These are phyloP conservation scores for Hypanus sabinus DNA, from an alignment of 2,113 vertebrate species.

Conservation along the genomic window DNA sequence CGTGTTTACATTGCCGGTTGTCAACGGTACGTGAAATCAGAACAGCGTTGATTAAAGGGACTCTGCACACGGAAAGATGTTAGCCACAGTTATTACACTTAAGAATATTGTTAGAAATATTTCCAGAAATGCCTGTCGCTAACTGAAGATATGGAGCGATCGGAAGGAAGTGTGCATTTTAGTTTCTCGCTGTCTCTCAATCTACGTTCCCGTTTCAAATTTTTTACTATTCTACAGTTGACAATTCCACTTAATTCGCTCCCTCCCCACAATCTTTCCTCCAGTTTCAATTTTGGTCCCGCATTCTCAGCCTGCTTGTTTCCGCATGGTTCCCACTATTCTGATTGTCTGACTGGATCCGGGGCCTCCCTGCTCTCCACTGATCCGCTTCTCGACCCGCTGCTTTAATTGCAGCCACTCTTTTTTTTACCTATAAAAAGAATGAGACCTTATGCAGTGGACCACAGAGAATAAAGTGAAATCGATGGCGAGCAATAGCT, in stretches of 20 bases:
- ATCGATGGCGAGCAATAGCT: neutral
- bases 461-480: neutral
- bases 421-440: too few relatives aligned
- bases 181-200: too few relatives aligned
- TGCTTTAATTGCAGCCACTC: neutral
- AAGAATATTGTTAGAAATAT: neutral
- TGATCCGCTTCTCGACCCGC: neutral
- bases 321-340: neutral
- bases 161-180: too few relatives aligned
- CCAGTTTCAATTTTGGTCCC: neutral
- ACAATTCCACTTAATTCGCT: too few relatives aligned
- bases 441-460: neutral
- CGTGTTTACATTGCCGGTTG: neutral
- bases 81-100: neutral
- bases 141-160: neutral
- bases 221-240: neutral
- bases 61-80: neutral
- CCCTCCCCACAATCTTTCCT: neutral
- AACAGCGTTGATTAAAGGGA: neutral
- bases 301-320: neutral
- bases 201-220: neutral
- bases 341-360: neutral
- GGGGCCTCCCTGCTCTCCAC: neutral
- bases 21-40: neutral
- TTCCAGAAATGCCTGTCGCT: neutral